Evolutionary conservation across 1,140 invertebrate species (phyloP), one percentile per base, ranked within the genome.

Genomic region (Euglossa dilemma): DNA sequence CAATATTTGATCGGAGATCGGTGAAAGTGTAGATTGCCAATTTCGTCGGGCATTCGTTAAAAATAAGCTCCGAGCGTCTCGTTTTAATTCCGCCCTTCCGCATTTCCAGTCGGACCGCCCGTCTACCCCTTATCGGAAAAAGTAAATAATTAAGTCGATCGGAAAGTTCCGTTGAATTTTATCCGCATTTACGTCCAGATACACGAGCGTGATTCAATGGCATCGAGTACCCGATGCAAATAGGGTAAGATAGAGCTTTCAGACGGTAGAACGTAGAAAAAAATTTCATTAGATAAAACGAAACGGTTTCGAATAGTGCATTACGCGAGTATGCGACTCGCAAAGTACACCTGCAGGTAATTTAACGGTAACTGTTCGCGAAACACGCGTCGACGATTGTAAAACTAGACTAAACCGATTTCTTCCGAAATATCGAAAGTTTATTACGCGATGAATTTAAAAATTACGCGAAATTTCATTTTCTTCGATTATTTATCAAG

Each of bases 1-100:
- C 28, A 72, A 80, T 80, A 72, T 72, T 72, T 72, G 54, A 80
- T 63, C 57, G 8, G 20, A 23, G 28, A 80, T 61, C 54, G 57
- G 78, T 20, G 78, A 80, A 80, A 80, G 78, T 72, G 69, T 54
- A 54, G 69, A 80, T 72, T 72, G 67, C n/a, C 78, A 80, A 80
- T 80, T 61, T 71, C 57, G 45, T 47, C 50, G 18, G 47, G 36
- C 57, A 72, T 67, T 52, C 61, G 43, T 75, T 85, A 77, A 82
- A 82, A 86, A 86, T 86, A 87, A 85, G 43, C 50, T 36, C 36
- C 56, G 73, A 57, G 50, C 61, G 54, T 81, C 69, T 52, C 69
- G 61, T 85, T 87, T 83, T 80, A 85, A 87, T 87, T 72, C 54
- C 84, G 36, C 47, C 47, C 67, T 63, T 54, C 66, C 72, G 54